Evolutionary conservation across 1,140 invertebrate species (phyloP).

Genomic region (Yoshiicerus persimilis): DNA sequence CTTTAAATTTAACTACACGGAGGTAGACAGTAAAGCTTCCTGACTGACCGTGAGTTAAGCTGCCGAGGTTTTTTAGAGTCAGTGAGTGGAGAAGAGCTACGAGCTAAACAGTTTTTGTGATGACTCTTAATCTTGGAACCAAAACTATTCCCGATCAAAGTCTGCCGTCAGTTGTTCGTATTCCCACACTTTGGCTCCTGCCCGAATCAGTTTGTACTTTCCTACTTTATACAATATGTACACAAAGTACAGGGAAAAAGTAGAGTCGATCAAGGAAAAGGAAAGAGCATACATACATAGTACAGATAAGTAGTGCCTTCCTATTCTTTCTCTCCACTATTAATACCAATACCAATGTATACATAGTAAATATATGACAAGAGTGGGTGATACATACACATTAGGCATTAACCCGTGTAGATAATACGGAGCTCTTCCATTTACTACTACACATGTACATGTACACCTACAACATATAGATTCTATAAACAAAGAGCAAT

Average conservation of each 20-base stretch:
- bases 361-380: background rate
- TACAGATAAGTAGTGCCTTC: background rate
- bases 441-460: background rate
- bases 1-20: background rate
- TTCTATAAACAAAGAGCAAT: background rate
- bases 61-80: constrained; percentile 1
- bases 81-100: background rate
- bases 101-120: constrained; percentile 15
- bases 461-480: background rate
- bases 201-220: background rate
- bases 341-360: background rate
- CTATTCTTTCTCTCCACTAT: background rate
- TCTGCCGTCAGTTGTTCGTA: constrained; percentile 31
- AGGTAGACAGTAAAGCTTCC: background rate
- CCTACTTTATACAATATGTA: background rate
- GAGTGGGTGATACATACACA: background rate
- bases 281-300: background rate
- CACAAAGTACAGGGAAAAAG: background rate
- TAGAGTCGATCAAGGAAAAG: background rate
- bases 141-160: constrained; percentile 38
- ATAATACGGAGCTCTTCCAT: background rate
- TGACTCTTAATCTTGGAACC: constrained; percentile 38
- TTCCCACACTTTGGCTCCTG: constrained; percentile 36
- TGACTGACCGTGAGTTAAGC: background rate
- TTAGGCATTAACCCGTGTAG: background rate